Conservation (phyloP, 1,140 invertebrate genomes). For the Trissolcus basalis region DNA sequence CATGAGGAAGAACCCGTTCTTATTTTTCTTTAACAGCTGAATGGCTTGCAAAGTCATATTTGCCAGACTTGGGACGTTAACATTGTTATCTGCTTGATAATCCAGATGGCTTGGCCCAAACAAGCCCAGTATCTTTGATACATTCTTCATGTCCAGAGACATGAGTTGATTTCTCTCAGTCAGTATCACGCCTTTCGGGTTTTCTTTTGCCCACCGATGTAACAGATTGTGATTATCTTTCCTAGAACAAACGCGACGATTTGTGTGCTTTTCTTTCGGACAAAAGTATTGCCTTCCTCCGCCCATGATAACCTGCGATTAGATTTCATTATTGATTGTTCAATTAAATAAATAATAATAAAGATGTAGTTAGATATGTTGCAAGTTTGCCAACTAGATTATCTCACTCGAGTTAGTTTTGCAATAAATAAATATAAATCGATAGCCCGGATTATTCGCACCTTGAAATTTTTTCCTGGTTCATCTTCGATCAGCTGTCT, state of each 20-base stretch:
- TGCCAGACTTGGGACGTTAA: slow-evolving; percentile 78
- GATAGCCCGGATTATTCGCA: slow-evolving; percentile 60
- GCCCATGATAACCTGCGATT: slow-evolving; percentile 77
- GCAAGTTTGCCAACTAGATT: background rate
- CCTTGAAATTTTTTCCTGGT: slow-evolving; percentile 80
- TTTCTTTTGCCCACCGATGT: slow-evolving; percentile 65
- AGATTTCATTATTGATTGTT: background rate
- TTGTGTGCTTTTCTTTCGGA: slow-evolving; percentile 47
- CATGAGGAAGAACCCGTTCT: slow-evolving; percentile 79
- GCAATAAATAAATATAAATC: background rate
- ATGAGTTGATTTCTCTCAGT: slow-evolving; percentile 75
- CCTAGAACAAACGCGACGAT: slow-evolving; percentile 59
- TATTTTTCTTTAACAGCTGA: slow-evolving; percentile 83
- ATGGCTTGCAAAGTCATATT: slow-evolving; percentile 91
- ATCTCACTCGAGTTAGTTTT: background rate
- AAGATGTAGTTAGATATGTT: background rate
- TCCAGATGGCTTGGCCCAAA: slow-evolving; percentile 82
- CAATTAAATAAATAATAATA: background rate
- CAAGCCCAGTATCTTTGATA: slow-evolving; percentile 77
- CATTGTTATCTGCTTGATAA: slow-evolving; percentile 79
- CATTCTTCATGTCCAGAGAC: slow-evolving; percentile 74
- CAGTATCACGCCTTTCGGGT: slow-evolving; percentile 67
- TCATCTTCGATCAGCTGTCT: slow-evolving; percentile 78
- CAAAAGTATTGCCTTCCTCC: slow-evolving; percentile 77
- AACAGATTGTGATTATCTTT: slow-evolving; percentile 2